Conservation (phyloP, 2,113 vertebrate genomes). For the Dipodomys ordii region DNA sequence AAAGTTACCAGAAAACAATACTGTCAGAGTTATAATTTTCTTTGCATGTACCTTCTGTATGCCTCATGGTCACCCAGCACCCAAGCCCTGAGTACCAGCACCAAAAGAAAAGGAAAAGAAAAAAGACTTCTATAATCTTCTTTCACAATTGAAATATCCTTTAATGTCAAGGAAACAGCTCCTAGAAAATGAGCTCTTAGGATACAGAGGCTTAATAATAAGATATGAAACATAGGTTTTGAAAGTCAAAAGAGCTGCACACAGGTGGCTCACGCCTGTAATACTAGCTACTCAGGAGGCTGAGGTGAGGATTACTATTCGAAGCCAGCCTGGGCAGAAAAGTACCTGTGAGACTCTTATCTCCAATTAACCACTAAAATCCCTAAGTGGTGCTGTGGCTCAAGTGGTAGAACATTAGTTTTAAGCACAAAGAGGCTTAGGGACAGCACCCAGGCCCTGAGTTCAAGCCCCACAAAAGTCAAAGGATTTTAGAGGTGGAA, state of each 20-base stretch:
- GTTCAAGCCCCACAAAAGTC: too few relatives aligned
- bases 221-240: slow-evolving; percentile 37
- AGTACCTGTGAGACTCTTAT: neutral
- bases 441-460: too few relatives aligned
- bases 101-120: neutral
- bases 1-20: neutral
- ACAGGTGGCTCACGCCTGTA: too few relatives aligned
- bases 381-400: too few relatives aligned
- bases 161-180: slow-evolving; percentile 35
- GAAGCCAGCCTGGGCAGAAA: neutral
- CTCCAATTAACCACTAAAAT: too few relatives aligned
- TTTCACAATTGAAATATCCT: slow-evolving; percentile 40
- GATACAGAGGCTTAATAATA: neutral
- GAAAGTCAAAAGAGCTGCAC: neutral
- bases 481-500: neutral
- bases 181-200: slow-evolving; percentile 33
- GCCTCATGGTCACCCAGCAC: neutral
- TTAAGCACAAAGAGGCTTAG: too few relatives aligned
- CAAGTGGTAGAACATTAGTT: too few relatives aligned
- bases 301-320: neutral
- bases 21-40: neutral
- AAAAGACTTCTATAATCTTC: neutral
- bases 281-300: neutral
- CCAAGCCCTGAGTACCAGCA: neutral
- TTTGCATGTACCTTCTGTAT: neutral